Evolutionary conservation across 2,113 vertebrate genomes (phyloP), one percentile per base, ranked within the genome.

Genomic region (Tylochromis polylepis): DNA sequence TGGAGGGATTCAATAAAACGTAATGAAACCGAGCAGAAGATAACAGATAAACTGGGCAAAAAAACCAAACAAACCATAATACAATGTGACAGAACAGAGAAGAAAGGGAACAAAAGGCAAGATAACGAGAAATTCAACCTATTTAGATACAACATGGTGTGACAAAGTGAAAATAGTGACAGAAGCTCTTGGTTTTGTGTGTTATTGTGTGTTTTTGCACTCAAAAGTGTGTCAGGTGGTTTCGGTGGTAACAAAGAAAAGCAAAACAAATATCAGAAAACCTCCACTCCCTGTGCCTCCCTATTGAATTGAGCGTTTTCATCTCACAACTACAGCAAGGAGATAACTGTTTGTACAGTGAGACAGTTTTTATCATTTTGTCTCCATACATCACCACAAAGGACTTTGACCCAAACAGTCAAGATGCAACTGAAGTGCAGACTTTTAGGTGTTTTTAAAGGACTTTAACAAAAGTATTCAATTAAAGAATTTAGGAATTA

Each of bases 101-200:
- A 18, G 24, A 53, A 81, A 51, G 8, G 22, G 29, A 86, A 20
- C n/a, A 38, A 72, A 55, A 31, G 5, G 8, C 7, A 43, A 83
- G 5, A 16, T 8, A 65, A 14, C 3, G 18, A n/a, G 1, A 34
- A 43, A 20, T 27, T 31, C 2, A 10, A 51, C 20, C 38, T 27
- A 2, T 24, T 12, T 9, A 55, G 8, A 67, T 38, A 55, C 9
- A 87, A 57, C 24, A 43, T 11, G 56, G 38, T 5, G 31, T 8
- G 77, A 55, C 15, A 79, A 56, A 51, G 60, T 24, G 14, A 29
- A 22, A 57, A 82, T 24, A 43, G 22, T 5, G 18, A 41, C 14
- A 77, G 85, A 86, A 90, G 70, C 79, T 59, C 2, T 80, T 87
- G 60, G 89, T 75, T 86, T 77, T 75, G 36, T 58, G 18, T 7